Evolutionary conservation across 2,888 invertebrate species (phyloP).

Genomic region (Nephrotoma flavescens): DNA sequence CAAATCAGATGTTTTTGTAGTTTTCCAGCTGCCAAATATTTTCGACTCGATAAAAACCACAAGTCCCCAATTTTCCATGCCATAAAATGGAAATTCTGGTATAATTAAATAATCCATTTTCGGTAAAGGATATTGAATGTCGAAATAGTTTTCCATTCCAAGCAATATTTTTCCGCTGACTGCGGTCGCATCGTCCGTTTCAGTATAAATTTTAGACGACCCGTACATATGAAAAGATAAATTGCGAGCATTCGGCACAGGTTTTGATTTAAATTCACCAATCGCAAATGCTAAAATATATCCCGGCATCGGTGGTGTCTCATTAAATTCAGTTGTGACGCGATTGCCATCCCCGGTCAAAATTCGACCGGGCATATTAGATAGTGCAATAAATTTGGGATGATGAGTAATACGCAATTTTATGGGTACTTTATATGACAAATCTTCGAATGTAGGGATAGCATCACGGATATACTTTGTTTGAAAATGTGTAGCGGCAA

Average conservation of each 20-base stretch:
- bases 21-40: background rate
- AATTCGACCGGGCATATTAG: constrained; percentile 34
- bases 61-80: constrained; percentile 92
- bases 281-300: constrained; percentile 72
- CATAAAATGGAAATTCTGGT: constrained; percentile 68
- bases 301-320: constrained; percentile 50
- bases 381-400: constrained; percentile 22
- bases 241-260: constrained; percentile 7
- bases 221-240: background rate
- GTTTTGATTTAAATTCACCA: constrained; percentile 34
- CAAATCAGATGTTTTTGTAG: background rate
- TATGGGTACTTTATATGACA: constrained; percentile 51
- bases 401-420: constrained; percentile 22
- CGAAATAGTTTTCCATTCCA: constrained; percentile 55
- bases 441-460: constrained; percentile 60
- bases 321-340: constrained; percentile 24
- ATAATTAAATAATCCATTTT: constrained; percentile 82
- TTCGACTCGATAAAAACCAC: constrained; percentile 38
- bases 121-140: constrained; percentile 54
- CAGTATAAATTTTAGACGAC: background rate
- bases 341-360: background rate
- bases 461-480: constrained; percentile 48
- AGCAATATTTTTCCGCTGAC: constrained; percentile 55
- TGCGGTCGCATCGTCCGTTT: constrained; percentile 43
- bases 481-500: constrained; percentile 56